A percentile compares a stretch with the other conserved stretches of the same genome.
Conservation (phyloP, 1,140 invertebrate species). For the Hesperophylax magnus region DNA sequence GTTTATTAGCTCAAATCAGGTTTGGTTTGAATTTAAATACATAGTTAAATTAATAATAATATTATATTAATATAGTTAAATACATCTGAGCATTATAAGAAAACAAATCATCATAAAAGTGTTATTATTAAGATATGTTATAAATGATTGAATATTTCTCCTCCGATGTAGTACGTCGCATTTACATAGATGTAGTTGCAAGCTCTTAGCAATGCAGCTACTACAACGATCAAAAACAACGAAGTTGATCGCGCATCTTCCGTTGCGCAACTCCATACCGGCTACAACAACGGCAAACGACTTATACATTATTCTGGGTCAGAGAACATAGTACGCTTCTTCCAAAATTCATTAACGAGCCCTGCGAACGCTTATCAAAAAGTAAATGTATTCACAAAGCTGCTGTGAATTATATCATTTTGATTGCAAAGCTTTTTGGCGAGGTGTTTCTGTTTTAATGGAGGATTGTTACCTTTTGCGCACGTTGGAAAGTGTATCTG, state of each 20-base stretch:
- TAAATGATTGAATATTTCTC: no score
- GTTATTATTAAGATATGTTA: no score
- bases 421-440: neutral
- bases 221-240: neutral
- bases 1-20: no score
- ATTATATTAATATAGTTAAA: no score
- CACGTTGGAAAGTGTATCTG: slow-evolving; percentile 26
- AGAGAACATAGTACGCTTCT: slow-evolving; percentile 13
- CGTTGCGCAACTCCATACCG: slow-evolving; percentile 16
- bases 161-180: no score
- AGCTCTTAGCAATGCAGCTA: neutral
- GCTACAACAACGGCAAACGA: no score
- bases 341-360: neutral
- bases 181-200: no score
- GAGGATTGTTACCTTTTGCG: neutral
- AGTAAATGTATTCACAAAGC: neutral
- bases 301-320: slow-evolving; percentile 5
- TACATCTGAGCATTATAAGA: no score
- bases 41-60: no score
- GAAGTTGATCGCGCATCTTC: slow-evolving; percentile 19
- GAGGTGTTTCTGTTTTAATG: neutral
- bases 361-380: neutral
- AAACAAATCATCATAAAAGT: no score
- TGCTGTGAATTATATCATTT: neutral
- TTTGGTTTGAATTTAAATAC: no score